Evolutionary conservation across 2,797 vertebrate species (phyloP).

Genomic region (Craterocephalus amniculus): DNA sequence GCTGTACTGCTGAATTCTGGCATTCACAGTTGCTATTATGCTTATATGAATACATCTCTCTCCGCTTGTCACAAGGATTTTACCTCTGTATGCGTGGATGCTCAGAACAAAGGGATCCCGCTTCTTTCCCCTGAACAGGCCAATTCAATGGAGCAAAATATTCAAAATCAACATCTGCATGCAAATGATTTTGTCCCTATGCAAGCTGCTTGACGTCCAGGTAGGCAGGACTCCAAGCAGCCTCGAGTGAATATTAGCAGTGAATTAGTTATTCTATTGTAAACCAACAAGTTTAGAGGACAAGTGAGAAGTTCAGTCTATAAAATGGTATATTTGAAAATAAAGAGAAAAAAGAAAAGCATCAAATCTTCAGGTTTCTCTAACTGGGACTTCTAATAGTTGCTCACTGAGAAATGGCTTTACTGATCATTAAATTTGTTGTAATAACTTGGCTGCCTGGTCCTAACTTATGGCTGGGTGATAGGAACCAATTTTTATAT

Average conservation of each 20-base stretch:
- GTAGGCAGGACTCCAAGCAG: conserved; percentile 48
- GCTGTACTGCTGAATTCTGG: conserved; percentile 68
- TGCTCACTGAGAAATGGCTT: no score
- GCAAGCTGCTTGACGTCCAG: conserved; percentile 45
- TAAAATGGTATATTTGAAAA: not conserved
- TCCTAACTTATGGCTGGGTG: no score
- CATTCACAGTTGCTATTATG: conserved; percentile 75
- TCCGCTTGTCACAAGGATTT: conserved; percentile 73
- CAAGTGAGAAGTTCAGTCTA: not conserved
- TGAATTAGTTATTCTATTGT: not conserved
- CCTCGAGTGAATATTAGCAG: not conserved
- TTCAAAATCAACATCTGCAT: conserved; percentile 67
- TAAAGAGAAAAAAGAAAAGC: no score
- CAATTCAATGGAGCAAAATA: conserved; percentile 60
- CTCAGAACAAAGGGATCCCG: conserved; percentile 63
- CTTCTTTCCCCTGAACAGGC: conserved; percentile 38
- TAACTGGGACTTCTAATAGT: not conserved
- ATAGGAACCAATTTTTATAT: no score
- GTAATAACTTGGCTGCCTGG: not conserved
- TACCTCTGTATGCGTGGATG: conserved; percentile 67
- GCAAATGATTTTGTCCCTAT: conserved; percentile 55
- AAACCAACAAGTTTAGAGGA: no score
- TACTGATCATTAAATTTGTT: not conserved
- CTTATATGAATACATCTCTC: conserved; percentile 80
- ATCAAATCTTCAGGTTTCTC: not conserved